Evolutionary conservation across 2,888 invertebrate genomes (phyloP), one percentile per base, ranked within the genome.

Genomic region (Sphaeridia pumilis): DNA sequence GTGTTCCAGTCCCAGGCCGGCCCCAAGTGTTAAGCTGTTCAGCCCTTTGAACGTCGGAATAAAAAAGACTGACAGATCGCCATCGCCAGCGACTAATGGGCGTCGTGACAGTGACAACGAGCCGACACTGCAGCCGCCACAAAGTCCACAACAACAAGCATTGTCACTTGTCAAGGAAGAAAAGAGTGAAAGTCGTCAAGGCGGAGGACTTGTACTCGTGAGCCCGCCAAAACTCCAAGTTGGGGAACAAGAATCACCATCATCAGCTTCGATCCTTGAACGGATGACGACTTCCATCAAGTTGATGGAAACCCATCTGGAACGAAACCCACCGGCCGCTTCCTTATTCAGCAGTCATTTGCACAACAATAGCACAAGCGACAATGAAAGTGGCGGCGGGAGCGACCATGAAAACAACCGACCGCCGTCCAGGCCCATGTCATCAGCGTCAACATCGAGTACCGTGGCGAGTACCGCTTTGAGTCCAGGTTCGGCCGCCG

Each of bases 341-440:
- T 14, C 12, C 38, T 17, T 38, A 14, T 38, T 38, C 38, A 38
- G 20, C 17, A 38, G 17, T 17, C 38, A 38, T 17, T 38, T 17
- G 5, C 38, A 38, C 38, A 38, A n/a, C n/a, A n/a, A n/a, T n/a
- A n/a, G 20, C 38, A 52, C 38, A 38, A 38, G 41, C 25, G 46
- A 52, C 46, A 46, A 57, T 34, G 49, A 41, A 26, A n/a, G 27
- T 10, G 46, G 50, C 50, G 54, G 54, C n/a, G n/a, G n/a, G n/a
- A n/a, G n/a, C n/a, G n/a, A n/a, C n/a, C n/a, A n/a, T 52, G 56
- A 56, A 28, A 46, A 52, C 48, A 53, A 55, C 26, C 51, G 61
- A 61, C 61, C 60, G 58, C 63, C 58, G 41, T 59, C 61, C 48
- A 58, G 59, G 52, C 58, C 62, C 54, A 55, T 60, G 38, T 63